A percentile compares a stretch with the other conserved stretches of the same genome.
These are phyloP conservation scores for Carcina quercana DNA, from an alignment of 2,888 invertebrate genomes.

Conservation along the genomic window DNA sequence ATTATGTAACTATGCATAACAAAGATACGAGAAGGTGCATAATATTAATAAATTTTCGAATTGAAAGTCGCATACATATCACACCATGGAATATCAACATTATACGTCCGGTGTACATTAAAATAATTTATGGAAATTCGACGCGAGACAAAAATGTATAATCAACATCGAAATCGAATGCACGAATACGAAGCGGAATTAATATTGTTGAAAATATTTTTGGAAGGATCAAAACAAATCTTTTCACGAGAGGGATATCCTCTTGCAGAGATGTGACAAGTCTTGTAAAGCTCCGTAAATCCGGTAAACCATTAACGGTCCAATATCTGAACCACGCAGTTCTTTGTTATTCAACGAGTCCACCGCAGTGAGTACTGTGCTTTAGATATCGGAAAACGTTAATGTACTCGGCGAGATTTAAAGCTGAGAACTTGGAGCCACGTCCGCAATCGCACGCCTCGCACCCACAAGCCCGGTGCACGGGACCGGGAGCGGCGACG, in stretches of 20 bases:
- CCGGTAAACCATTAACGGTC: conserved; percentile 58
- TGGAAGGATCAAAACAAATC: not conserved
- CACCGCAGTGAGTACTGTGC: conserved; percentile 49
- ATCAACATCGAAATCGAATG: conserved; percentile 38
- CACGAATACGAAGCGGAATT: conserved; percentile 37
- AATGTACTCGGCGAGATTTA: conserved; percentile 63
- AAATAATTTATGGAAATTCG: conserved; percentile 58
- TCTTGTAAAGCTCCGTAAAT: conserved; percentile 50
- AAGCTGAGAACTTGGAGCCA: conserved; percentile 33
- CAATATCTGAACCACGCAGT: conserved; percentile 61
- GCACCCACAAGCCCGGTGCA: too few species aligned
- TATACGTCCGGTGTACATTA: conserved; percentile 44
- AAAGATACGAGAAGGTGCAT: too few species aligned
- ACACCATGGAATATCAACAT: too few species aligned
- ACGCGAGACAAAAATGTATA: conserved; percentile 53
- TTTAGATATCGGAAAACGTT: conserved; percentile 69
- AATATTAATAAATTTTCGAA: too few species aligned
- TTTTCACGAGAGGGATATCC: not conserved
- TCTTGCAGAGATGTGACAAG: conserved; percentile 19
- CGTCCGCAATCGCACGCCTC: conserved; percentile 26
- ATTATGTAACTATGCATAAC: too few species aligned
- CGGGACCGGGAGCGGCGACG: too few species aligned
- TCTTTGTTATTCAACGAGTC: conserved; percentile 67
- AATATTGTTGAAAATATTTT: too few species aligned
- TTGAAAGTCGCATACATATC: too few species aligned